Evolutionary conservation across 2,888 invertebrate genomes (phyloP).

Genomic region (Eilema sororculum): DNA sequence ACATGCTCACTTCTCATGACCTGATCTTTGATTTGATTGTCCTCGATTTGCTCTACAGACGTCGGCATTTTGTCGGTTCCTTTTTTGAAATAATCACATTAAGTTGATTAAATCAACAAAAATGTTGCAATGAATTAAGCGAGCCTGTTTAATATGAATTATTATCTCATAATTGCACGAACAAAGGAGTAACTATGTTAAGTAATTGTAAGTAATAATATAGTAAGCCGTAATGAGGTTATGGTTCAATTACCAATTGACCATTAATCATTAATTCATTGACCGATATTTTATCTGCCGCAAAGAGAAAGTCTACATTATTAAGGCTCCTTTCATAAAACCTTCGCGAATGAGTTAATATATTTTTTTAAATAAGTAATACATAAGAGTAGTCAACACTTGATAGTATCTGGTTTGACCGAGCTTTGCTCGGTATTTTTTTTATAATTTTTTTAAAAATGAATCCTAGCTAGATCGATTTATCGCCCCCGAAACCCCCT

Average conservation of each 20-base stretch:
- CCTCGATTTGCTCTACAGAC: neutral
- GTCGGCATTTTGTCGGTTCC: neutral
- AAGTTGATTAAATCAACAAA: neutral
- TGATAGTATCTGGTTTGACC: too few species aligned
- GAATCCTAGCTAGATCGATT: too few species aligned
- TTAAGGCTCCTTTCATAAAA: neutral
- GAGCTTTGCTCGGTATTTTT: too few species aligned
- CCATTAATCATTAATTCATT: conserved; percentile 2
- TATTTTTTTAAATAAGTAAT: neutral
- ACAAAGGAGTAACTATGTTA: neutral
- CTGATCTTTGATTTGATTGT: neutral
- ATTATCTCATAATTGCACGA: neutral
- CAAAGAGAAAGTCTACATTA: neutral
- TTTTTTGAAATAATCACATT: neutral
- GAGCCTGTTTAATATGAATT: neutral
- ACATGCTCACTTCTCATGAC: too few species aligned
- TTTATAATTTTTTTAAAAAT: too few species aligned
- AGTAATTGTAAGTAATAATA: neutral
- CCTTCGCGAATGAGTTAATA: neutral
- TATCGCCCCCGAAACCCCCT: too few species aligned
- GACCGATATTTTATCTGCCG: neutral
- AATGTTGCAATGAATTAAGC: neutral
- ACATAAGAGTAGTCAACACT: too few species aligned
- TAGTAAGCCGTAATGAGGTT: neutral
- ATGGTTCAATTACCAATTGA: neutral